Evolutionary conservation across 2,888 invertebrate species (phyloP), one percentile per base, ranked within the genome.

Genomic region (Oxycera nigricornis): DNA sequence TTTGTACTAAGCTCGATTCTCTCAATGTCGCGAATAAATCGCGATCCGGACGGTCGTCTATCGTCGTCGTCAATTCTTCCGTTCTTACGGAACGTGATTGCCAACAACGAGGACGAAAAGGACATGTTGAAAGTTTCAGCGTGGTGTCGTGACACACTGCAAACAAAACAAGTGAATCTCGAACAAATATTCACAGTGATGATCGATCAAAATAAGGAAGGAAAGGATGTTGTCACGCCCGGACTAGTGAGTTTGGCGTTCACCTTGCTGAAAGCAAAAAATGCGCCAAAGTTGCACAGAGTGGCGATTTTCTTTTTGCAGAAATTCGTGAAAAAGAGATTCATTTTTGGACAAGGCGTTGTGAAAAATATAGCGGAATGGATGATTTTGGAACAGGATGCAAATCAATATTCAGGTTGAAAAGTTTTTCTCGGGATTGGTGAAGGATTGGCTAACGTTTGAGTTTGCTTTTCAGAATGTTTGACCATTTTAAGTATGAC

Each of bases 1-100:
- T 91, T 91, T 80, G 86, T 90, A 77, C 82, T 91, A n/a, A 88
- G 89, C 75, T 86, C 89, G 14, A 82, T 91, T 20, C 83, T 91
- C 14, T 82, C 83, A 0, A 84, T 85, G 84, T 82, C 83, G 1
- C 80, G 79, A 2, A 80, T 82, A 0, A 85, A 85, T 77, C 83
- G 85, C n/a, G 82, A 85, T 74, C 84, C 85, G 0, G 84, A 84
- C 75, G 79, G 81, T 2, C 80, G 80, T 6, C 76, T 83, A 30
- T 82, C 83, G 0, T 79, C 81, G 2, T 82, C 84, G 1, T 74
- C 80, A 2, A 73, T 85, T 11, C 77, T 85, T 17, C 82, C 83
- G 0, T 83, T 82, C 74, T 74, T 85, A 17, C 83, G 84, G 4
- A 82, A 75, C 75, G 82, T 84, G 0, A 82, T 85, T 1, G 81